Evolutionary conservation across 2,113 vertebrate species (phyloP).

Genomic region (Uropsilus gracilis): DNA sequence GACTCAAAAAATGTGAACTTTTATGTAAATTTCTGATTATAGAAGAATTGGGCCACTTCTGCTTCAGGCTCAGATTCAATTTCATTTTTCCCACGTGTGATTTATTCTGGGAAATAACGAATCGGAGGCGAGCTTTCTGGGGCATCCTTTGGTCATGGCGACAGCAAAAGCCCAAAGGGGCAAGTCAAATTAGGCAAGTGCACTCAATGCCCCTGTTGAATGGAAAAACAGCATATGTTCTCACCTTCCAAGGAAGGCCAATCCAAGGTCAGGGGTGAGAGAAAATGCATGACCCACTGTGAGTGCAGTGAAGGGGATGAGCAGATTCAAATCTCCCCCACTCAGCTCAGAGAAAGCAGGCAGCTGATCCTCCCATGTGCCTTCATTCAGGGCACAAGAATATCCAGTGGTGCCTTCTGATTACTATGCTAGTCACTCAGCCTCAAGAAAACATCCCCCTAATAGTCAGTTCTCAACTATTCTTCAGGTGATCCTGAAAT

Average conservation of each 20-base stretch:
- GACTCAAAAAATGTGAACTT: too few relatives aligned
- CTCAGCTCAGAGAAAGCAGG: too few relatives aligned
- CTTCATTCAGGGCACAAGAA: not conserved
- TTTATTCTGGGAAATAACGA: not conserved
- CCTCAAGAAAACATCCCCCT: not conserved
- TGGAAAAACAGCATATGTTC: too few relatives aligned
- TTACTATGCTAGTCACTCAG: not conserved
- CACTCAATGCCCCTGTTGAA: not conserved
- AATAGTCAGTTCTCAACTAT: not conserved
- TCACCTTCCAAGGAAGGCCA: not conserved
- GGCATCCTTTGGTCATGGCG: too few relatives aligned
- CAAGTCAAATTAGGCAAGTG: not conserved
- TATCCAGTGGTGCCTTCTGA: not conserved
- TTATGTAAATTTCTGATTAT: too few relatives aligned
- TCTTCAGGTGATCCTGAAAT: not conserved
- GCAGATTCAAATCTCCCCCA: not conserved
- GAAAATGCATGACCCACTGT: not conserved
- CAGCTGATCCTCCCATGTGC: not conserved
- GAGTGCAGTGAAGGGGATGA: not conserved
- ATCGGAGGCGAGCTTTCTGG: not conserved
- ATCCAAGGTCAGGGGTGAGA: not conserved
- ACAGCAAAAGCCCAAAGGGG: not conserved
- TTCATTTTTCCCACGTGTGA: not conserved
- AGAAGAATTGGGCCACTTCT: not conserved
- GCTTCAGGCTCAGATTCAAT: not conserved